Conservation (phyloP, 2,888 invertebrate genomes). For the Coenonympha glycerion region DNA sequence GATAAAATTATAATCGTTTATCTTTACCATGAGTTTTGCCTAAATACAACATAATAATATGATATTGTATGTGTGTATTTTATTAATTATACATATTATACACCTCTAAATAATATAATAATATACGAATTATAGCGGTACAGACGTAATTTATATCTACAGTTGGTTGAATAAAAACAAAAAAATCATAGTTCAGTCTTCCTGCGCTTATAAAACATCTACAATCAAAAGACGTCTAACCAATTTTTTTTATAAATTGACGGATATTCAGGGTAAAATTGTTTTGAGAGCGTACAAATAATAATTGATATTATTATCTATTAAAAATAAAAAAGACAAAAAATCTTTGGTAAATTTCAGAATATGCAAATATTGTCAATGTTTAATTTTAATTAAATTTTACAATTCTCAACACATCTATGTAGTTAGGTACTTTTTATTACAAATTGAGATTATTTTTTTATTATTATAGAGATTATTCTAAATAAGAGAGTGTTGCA, state of each 20-base stretch:
- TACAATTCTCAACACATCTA: constrained; percentile 13
- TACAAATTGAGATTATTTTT: too few species aligned
- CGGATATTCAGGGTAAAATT: constrained; percentile 4
- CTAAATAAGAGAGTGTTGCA: too few species aligned
- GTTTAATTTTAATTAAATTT: constrained; percentile 9
- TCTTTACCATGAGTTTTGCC: not conserved
- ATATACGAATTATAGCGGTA: not conserved
- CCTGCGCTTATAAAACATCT: constrained; percentile 41
- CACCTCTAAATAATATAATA: not conserved
- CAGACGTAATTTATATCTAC: too few species aligned
- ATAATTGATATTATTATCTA: too few species aligned
- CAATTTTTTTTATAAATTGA: constrained; percentile 32
- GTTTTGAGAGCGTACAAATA: not conserved
- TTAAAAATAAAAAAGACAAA: not conserved
- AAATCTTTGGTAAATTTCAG: not conserved
- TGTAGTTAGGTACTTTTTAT: too few species aligned
- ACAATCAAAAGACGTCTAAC: constrained; percentile 26
- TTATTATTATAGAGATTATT: too few species aligned
- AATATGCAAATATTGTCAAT: constrained; percentile 18
- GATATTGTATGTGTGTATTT: constrained; percentile 7
- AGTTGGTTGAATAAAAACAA: constrained; percentile 7
- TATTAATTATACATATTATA: too few species aligned
- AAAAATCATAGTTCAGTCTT: constrained; percentile 34
- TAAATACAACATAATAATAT: not conserved
- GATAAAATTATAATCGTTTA: not conserved